Conservation (phyloP, 2,113 vertebrate species). For the Formicarius rufipectus region DNA sequence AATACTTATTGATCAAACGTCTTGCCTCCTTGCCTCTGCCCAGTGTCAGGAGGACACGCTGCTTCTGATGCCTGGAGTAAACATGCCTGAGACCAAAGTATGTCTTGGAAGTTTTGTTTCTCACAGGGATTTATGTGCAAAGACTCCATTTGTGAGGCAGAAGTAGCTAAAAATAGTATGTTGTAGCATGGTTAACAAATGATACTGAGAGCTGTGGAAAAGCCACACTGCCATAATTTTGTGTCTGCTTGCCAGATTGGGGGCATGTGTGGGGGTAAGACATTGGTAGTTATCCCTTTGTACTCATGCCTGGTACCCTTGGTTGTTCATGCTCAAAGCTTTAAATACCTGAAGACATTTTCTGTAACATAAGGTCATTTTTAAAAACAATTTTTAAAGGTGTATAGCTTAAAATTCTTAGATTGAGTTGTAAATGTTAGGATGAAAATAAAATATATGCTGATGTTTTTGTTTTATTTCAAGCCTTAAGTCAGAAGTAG, state of each 20-base stretch:
- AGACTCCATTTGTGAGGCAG: not conserved
- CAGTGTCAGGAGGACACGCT: fast-evolving
- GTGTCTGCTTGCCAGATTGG: not conserved
- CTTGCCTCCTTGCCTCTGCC: not conserved
- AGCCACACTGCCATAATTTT: not conserved
- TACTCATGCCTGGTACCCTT: not conserved
- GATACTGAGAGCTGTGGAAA: not conserved
- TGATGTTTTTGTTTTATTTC: not conserved
- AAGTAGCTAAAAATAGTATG: not conserved
- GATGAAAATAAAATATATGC: not conserved
- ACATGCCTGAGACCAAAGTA: not conserved
- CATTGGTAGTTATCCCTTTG: not conserved
- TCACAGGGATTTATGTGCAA: not conserved
- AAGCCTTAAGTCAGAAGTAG: not conserved
- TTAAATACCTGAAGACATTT: not conserved
- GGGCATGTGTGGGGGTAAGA: not conserved
- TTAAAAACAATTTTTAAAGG: not conserved
- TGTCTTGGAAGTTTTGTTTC: not conserved
- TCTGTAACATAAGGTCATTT: not conserved
- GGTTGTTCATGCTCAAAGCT: not conserved
- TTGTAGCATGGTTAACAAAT: not conserved
- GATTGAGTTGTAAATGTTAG: not conserved
- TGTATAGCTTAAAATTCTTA: not conserved
- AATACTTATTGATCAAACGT: not conserved
- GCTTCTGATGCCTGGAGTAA: not conserved